Conservation (phyloP, 2,888 invertebrate genomes). For the Lepidocyrtoides sp. region DNA sequence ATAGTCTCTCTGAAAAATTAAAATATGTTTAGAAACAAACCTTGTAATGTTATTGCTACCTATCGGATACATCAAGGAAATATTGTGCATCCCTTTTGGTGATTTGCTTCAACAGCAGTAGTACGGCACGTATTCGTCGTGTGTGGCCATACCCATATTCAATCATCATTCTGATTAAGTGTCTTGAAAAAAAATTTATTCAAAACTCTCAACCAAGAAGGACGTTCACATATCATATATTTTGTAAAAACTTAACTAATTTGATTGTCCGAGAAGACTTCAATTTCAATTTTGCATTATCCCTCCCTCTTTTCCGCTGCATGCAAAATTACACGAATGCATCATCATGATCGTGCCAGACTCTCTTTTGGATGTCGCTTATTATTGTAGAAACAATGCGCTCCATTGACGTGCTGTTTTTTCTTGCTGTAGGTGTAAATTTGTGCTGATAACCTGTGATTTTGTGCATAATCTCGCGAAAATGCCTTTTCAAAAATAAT, state of each 20-base stretch:
- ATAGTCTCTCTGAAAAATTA: no score
- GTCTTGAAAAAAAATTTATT: background rate
- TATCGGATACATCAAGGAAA: conserved; percentile 17
- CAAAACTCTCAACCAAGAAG: background rate
- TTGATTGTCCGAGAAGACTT: conserved; percentile 40
- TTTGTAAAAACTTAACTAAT: conserved; percentile 12
- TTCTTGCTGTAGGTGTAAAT: conserved; percentile 11
- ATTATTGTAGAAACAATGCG: background rate
- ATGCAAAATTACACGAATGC: background rate
- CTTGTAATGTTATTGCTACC: background rate
- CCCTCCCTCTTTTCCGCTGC: background rate
- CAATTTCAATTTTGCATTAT: conserved; percentile 20
- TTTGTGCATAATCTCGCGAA: conserved; percentile 6
- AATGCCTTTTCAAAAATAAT: background rate
- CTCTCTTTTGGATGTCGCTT: background rate
- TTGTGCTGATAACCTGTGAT: conserved; percentile 44
- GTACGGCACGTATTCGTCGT: conserved; percentile 31
- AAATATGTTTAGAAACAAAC: background rate
- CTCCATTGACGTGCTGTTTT: background rate
- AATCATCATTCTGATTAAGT: conserved; percentile 47
- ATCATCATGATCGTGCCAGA: conserved; percentile 12
- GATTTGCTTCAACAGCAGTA: background rate
- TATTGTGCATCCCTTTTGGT: background rate
- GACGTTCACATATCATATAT: background rate
- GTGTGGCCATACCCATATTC: conserved; percentile 66